phyloP scores from a whole-genome alignment of 2,113 vertebrate species.

The Campylomormyrus tamandua region DNA sequence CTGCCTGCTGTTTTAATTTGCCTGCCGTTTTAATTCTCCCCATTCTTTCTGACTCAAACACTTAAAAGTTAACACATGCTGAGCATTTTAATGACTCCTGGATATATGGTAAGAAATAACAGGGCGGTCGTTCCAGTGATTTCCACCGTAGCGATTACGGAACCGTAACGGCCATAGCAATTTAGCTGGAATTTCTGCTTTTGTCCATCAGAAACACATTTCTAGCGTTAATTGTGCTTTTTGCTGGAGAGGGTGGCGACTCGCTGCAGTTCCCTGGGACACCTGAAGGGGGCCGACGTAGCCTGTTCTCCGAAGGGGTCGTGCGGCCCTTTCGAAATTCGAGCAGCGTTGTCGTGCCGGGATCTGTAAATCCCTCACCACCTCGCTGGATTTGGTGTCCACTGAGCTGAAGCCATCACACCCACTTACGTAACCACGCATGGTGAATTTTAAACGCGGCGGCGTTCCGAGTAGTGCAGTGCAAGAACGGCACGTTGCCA shows the following conservation, averaged over 20 bases:
- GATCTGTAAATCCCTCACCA: background rate
- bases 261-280: background rate
- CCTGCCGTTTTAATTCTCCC: background rate
- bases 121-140: background rate
- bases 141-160: background rate
- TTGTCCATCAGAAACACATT: background rate
- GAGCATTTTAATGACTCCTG: conserved; percentile 21
- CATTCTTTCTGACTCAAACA: background rate
- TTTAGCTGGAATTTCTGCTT: background rate
- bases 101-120: background rate
- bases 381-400: background rate
- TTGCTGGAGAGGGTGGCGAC: background rate
- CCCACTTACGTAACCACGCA: background rate
- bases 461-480: background rate
- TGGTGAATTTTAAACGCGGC: background rate
- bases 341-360: background rate
- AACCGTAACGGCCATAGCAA: background rate
- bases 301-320: background rate
- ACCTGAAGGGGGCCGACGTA: background rate
- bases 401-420: background rate
- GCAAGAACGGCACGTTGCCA: background rate
- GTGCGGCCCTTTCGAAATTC: background rate
- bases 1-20: background rate
- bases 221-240: background rate
- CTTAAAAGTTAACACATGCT: conserved; percentile 19